Percentiles rank a stretch among this genome's conserved stretches.
phyloP scores from a whole-genome alignment of 2,888 invertebrate genomes.

The Vesta saturnalis region DNA sequence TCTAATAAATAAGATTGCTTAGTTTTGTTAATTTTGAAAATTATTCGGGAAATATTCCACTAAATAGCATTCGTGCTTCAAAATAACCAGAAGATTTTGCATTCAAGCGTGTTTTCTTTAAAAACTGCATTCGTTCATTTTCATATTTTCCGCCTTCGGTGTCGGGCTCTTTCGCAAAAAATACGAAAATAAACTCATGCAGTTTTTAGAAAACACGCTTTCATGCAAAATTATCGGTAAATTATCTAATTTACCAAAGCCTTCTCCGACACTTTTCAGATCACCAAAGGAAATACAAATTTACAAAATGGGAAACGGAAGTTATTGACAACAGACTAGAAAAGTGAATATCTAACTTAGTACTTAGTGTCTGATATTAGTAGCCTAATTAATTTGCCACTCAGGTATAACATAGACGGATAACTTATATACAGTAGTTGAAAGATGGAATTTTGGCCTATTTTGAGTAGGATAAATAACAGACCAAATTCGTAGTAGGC shows the following conservation, averaged over 20 bases:
- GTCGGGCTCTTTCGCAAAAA: too few species aligned
- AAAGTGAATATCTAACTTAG: background rate
- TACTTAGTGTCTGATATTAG: background rate
- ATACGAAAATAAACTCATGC: too few species aligned
- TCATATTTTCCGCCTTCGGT: too few species aligned
- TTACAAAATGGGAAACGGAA: background rate
- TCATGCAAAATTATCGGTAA: too few species aligned
- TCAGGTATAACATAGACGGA: background rate
- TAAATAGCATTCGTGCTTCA: too few species aligned
- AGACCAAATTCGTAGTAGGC: background rate
- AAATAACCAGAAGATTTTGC: too few species aligned
- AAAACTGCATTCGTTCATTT: too few species aligned
- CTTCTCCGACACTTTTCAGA: background rate
- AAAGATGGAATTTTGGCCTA: conserved; percentile 5
- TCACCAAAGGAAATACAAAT: background rate
- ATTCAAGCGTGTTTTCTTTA: too few species aligned
- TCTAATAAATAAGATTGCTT: too few species aligned
- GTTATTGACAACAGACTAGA: background rate
- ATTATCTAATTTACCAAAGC: background rate
- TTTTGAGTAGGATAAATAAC: background rate
- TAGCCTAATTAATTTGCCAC: background rate
- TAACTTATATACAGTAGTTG: background rate
- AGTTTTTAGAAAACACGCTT: too few species aligned
- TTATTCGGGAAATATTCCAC: too few species aligned
- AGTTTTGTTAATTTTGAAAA: too few species aligned